Conservation (phyloP, 1,140 invertebrate species). For the Phymorhynchus buccinoides region DNA sequence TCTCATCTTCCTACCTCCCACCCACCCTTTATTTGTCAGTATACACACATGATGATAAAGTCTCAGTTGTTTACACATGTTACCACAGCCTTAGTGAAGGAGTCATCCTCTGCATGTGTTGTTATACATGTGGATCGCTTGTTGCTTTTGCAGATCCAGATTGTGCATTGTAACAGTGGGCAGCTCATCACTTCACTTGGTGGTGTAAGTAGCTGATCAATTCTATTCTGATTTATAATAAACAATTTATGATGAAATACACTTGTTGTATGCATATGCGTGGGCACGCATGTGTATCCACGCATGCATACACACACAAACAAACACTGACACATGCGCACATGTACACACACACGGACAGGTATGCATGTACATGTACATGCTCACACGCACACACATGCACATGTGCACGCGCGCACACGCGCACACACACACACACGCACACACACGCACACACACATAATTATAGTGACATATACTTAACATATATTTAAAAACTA, state of each 20-base stretch:
- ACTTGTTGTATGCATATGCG: neutral
- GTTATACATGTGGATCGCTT: neutral
- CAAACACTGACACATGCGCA: neutral
- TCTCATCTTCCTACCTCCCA: neutral
- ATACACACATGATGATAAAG: neutral
- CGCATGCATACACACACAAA: too few relatives aligned
- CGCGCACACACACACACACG: neutral
- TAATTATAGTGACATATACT: too few relatives aligned
- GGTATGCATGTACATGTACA: too few relatives aligned
- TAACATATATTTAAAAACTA: too few relatives aligned
- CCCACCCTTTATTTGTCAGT: neutral
- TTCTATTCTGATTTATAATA: neutral
- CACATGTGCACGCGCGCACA: too few relatives aligned
- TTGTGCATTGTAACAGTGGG: slow-evolving; percentile 25
- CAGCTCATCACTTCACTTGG: slow-evolving; percentile 36
- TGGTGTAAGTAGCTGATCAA: slow-evolving; percentile 36
- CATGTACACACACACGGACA: too few relatives aligned
- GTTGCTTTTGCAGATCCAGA: slow-evolving; percentile 28
- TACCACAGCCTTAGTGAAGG: neutral
- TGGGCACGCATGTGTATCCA: too few relatives aligned
- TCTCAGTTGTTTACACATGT: neutral
- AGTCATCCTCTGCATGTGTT: neutral
- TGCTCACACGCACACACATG: too few relatives aligned
- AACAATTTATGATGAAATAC: neutral
- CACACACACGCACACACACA: too few relatives aligned